Conservation (phyloP, 2,888 invertebrate species). For the Ptychoptera contaminata region DNA sequence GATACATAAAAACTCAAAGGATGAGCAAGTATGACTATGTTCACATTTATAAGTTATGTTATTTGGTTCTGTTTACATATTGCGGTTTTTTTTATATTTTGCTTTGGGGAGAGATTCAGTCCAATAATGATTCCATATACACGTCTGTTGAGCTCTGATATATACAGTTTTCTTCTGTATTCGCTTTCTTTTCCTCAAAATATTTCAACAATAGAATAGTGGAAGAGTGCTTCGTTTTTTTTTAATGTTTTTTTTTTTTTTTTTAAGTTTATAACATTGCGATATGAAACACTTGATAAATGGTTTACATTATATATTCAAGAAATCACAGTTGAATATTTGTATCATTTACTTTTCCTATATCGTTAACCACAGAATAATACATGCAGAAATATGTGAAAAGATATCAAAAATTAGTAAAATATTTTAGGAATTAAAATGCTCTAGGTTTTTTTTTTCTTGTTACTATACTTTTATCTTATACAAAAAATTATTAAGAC, state of each 20-base stretch:
- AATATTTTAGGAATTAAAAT: no score
- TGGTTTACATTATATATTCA: neutral
- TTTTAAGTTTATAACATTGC: neutral
- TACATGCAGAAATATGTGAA: no score
- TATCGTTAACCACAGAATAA: no score
- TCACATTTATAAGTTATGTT: neutral
- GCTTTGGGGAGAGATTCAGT: neutral
- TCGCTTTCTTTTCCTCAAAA: neutral
- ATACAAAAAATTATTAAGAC: no score
- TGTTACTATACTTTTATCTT: no score
- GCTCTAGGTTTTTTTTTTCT: no score
- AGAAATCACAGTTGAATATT: neutral
- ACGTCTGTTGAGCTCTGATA: neutral
- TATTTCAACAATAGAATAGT: neutral
- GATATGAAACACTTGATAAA: neutral
- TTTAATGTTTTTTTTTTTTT: neutral
- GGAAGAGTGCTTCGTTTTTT: no score
- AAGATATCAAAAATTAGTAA: no score
- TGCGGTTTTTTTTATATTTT: neutral
- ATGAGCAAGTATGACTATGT: no score
- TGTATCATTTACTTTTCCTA: no score
- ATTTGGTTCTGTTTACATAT: neutral
- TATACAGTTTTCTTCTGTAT: neutral
- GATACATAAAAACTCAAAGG: no score
- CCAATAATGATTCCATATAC: neutral